These are phyloP conservation scores for Acanthosepion lycidas DNA, from an alignment of 2,888 invertebrate species.

Conservation along the genomic window DNA sequence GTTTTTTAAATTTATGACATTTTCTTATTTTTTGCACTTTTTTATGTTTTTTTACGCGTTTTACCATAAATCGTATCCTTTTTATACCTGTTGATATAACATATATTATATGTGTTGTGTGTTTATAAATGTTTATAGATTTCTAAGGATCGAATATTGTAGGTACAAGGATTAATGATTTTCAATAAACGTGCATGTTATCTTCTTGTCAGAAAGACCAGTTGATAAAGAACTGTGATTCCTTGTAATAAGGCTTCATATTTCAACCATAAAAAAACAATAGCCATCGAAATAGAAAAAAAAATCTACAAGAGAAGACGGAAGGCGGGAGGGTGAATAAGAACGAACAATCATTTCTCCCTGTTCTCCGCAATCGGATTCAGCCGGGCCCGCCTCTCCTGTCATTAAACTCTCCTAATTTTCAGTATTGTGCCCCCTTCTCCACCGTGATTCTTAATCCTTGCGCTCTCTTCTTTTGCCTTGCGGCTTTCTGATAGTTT, in stretches of 20 bases:
- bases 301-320: not conserved
- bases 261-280: not conserved
- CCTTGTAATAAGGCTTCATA: too few relatives aligned
- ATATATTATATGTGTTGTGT: not conserved
- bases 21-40: too few relatives aligned
- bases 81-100: too few relatives aligned
- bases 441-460: not conserved
- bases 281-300: not conserved
- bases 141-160: not conserved
- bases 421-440: not conserved
- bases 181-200: not conserved
- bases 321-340: not conserved
- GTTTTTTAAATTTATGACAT: too few relatives aligned
- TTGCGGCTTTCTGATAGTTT: not conserved
- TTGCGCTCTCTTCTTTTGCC: not conserved
- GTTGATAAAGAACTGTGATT: not conserved
- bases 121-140: not conserved
- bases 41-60: too few relatives aligned
- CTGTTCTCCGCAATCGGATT: not conserved
- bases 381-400: not conserved
- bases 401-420: constrained; percentile 8
- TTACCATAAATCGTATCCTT: too few relatives aligned
- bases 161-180: not conserved
- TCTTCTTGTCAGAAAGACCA: not conserved
- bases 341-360: not conserved